A percentile compares a stretch with the other conserved stretches of the same genome.
These are phyloP conservation scores for Nyctibius grandis DNA, from an alignment of 2,797 vertebrate genomes.

Conservation along the genomic window DNA sequence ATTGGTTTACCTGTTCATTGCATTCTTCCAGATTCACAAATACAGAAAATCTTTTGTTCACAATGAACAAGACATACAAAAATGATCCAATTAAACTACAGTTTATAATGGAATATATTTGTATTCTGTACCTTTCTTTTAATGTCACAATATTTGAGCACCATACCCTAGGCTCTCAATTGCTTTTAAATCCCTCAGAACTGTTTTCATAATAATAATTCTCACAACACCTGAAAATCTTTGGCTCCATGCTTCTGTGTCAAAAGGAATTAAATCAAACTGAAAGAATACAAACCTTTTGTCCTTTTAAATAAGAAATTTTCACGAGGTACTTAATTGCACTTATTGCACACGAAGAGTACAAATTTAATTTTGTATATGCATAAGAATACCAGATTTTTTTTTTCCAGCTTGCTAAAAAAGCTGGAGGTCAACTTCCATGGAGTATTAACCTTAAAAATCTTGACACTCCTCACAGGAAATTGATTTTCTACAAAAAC, in stretches of 20 bases:
- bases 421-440: constrained; percentile 35
- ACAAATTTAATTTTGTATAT: constrained; percentile 20
- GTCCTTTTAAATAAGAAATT: not conserved
- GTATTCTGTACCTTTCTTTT: not conserved
- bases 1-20: not conserved
- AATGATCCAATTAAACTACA: not conserved
- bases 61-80: not conserved
- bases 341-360: constrained; percentile 8
- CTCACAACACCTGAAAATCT: constrained; percentile 9
- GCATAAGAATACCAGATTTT: constrained; percentile 1
- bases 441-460: constrained; percentile 64
- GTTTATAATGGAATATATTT: not conserved
- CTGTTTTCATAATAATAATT: constrained; percentile 10
- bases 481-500: constrained; percentile 71
- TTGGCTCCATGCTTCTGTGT: not conserved
- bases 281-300: not conserved
- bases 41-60: not conserved
- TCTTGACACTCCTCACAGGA: constrained; percentile 57
- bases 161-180: not conserved
- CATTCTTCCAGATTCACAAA: not conserved
- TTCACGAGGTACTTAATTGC: not conserved
- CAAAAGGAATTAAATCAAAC: constrained; percentile 11
- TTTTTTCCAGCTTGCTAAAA: constrained; percentile 42
- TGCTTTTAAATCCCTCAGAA: constrained; percentile 12
- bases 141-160: constrained; percentile 4